Evolutionary conservation across 2,888 invertebrate species (phyloP).

Genomic region (Dynastes tityus): DNA sequence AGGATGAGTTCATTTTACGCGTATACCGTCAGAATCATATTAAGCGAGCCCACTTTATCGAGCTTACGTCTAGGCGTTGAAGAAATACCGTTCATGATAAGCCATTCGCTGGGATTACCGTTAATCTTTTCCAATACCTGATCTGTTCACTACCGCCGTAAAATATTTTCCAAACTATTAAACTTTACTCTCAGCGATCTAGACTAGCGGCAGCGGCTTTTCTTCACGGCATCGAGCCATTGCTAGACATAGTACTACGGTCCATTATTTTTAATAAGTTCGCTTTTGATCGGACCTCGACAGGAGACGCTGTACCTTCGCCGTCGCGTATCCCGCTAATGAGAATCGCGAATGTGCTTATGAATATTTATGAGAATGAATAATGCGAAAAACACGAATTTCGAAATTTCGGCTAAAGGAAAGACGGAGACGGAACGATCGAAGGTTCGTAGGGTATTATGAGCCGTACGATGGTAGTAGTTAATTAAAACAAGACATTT

Average conservation of each 20-base stretch:
- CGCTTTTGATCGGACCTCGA: constrained; percentile 23
- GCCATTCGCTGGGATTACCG: constrained; percentile 66
- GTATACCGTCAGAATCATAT: constrained; percentile 55
- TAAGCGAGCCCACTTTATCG: constrained; percentile 55
- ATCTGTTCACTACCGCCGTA: constrained; percentile 58
- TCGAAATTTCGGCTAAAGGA: constrained; percentile 28
- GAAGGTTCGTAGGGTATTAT: not conserved
- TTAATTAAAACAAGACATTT: constrained; percentile 33
- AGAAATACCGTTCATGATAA: constrained; percentile 63
- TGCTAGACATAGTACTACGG: constrained; percentile 25
- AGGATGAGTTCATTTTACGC: not conserved
- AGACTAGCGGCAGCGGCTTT: constrained; percentile 24
- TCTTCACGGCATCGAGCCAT: constrained; percentile 21
- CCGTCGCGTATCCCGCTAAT: constrained; percentile 19
- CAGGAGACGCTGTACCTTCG: not conserved
- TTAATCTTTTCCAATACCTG: constrained; percentile 64
- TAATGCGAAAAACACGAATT: constrained; percentile 38
- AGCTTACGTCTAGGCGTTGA: constrained; percentile 39
- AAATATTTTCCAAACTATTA: constrained; percentile 63
- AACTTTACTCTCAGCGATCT: constrained; percentile 58
- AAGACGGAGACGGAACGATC: constrained; percentile 19
- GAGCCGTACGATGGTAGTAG: not conserved
- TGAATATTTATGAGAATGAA: constrained; percentile 43
- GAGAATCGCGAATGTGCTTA: constrained; percentile 40
- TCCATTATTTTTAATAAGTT: constrained; percentile 46